Evolutionary conservation across 2,797 vertebrate species (phyloP).

Genomic region (Pogoniulus pusillus): DNA sequence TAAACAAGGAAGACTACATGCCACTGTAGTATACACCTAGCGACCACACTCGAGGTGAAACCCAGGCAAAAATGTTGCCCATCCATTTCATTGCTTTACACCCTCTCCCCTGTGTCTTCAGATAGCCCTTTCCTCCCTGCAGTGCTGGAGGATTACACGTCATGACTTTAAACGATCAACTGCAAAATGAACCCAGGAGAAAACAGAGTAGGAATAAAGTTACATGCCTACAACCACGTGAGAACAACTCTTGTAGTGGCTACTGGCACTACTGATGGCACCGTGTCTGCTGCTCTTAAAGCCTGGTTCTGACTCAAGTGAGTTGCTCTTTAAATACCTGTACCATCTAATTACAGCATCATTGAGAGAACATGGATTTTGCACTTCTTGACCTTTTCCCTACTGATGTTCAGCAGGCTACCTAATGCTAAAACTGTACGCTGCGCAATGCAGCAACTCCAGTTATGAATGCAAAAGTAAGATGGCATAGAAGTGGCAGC

Average conservation of each 20-base stretch:
- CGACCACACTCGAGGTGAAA: neutral
- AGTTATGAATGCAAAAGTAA: neutral
- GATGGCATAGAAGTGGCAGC: neutral
- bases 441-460: neutral
- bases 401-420: slow-evolving; percentile 34
- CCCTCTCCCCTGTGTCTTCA: neutral
- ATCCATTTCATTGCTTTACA: neutral
- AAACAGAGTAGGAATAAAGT: neutral
- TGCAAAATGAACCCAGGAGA: neutral
- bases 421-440: slow-evolving; percentile 2
- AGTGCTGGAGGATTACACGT: neutral
- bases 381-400: slow-evolving; percentile 60
- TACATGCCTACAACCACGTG: neutral
- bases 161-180: neutral
- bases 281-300: neutral
- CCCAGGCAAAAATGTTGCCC: neutral
- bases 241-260: neutral
- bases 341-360: neutral
- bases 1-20: neutral
- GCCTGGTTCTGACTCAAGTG: neutral
- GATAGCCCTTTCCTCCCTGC: neutral
- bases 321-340: slow-evolving; percentile 3
- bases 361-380: neutral
- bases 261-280: neutral
- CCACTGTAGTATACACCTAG: neutral